phyloP scores from a whole-genome alignment of 2,888 invertebrate species.

The Stenurella melanura region DNA sequence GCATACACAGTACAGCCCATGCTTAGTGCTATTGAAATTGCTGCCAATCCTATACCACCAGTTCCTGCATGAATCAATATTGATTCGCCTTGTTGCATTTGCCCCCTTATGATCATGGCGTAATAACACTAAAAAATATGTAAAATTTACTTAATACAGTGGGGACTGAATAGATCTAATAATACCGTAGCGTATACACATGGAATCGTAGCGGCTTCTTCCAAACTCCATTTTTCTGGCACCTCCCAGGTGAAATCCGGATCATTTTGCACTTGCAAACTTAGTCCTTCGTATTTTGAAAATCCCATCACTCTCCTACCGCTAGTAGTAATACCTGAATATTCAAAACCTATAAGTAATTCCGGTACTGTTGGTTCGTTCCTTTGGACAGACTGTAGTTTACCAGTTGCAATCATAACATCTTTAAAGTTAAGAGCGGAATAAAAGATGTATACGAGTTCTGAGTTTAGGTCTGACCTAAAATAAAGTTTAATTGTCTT shows the following conservation, averaged over 20 bases:
- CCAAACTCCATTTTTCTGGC: constrained; percentile 78
- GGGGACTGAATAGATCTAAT: background rate
- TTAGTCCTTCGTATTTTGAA: constrained; percentile 68
- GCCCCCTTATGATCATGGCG: constrained; percentile 54
- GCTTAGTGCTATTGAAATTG: constrained; percentile 91
- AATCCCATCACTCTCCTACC: constrained; percentile 74
- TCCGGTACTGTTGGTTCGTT: constrained; percentile 89
- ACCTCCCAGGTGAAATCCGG: constrained; percentile 72
- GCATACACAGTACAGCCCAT: constrained; percentile 90
- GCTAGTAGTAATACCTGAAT: constrained; percentile 74
- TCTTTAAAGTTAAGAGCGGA: constrained; percentile 97
- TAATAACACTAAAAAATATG: constrained; percentile 58
- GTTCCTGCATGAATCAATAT: constrained; percentile 72
- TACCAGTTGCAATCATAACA: constrained; percentile 95
- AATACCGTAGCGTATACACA: constrained; percentile 77
- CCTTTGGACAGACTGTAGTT: constrained; percentile 92
- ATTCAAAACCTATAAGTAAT: constrained; percentile 92
- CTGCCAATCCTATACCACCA: constrained; percentile 94
- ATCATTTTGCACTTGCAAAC: constrained; percentile 73
- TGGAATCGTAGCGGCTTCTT: constrained; percentile 81
- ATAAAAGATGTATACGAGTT: constrained; percentile 78
- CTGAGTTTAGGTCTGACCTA: constrained; percentile 40
- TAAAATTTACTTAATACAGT: background rate
- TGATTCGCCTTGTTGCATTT: constrained; percentile 55
- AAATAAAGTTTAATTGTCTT: background rate